Percentiles rank a stretch among this genome's conserved stretches.
Evolutionary conservation across 2,888 invertebrate species (phyloP).

Genomic region (Endotricha flammealis): DNA sequence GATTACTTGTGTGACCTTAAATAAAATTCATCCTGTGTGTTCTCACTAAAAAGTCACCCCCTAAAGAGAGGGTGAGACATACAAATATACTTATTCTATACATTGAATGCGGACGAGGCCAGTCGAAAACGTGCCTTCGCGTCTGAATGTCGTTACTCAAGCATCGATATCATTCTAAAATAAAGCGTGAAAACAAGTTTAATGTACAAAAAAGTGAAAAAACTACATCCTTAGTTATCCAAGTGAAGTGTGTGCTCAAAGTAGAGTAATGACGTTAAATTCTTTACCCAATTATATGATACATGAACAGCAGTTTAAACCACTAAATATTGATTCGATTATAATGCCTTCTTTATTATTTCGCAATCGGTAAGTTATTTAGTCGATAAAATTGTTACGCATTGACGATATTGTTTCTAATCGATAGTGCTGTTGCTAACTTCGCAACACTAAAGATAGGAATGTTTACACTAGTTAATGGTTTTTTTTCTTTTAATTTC

Average conservation of each 20-base stretch:
- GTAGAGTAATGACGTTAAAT: conserved; percentile 77
- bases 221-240: conserved; percentile 46
- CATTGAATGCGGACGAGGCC: conserved; percentile 40
- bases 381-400: conserved; percentile 32
- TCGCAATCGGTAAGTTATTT: conserved; percentile 78
- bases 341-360: conserved; percentile 82
- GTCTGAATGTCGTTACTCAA: conserved; percentile 65
- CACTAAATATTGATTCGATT: conserved; percentile 53
- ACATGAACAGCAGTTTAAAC: conserved; percentile 64
- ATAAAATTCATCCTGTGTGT: conserved; percentile 37
- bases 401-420: conserved; percentile 39
- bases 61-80: conserved; percentile 37
- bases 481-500: no score
- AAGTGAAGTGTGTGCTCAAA: conserved; percentile 54
- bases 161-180: conserved; percentile 34
- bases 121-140: conserved; percentile 46
- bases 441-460: no score
- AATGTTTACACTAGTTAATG: no score
- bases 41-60: conserved; percentile 25
- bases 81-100: conserved; percentile 34
- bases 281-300: conserved; percentile 68
- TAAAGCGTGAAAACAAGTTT: conserved; percentile 33
- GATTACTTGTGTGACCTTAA: no score
- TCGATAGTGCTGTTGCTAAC: conserved; percentile 34
- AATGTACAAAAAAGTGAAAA: conserved; percentile 47